Base-by-base conservation (phyloP, 2,113 vertebrate species). In the Meleagris gallopavo region DNA sequence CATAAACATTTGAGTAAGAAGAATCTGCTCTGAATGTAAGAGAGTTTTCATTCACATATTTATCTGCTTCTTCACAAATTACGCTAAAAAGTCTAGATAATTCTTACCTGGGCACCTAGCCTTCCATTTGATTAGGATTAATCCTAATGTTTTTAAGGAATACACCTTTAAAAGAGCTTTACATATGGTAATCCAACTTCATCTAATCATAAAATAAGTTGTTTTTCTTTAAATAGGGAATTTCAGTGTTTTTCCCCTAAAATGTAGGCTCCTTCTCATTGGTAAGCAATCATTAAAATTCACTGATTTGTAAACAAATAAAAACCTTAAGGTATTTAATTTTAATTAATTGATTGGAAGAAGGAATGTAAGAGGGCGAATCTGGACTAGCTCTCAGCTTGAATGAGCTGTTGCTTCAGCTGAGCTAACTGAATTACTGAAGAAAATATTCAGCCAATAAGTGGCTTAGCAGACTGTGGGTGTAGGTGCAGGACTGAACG, bases 401-500 rank as follows among this genome's bases (percentile, higher is more conserved):
- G 1, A 82, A 27, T 29, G 54, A 70, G 54, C 50, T 89, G 55
- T 65, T 86, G 60, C 70, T 81, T 27, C 24, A 69, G n/a, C 43
- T 17, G 52, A 72, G 79, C 43, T 91, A 40, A 18, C 1, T 18
- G 83, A 72, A 19, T 34, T 65, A 46, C 58, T 79, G 71, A 60
- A 69, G 67, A 69, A 72, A 38, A 10, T 57, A 14, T 52, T 69
- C 54, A 54, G 25, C 54, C 72, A 43, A 38, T 48, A 76, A 40
- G 58, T 65, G 32, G 71, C 81, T 90, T 27, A 24, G 21, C 65
- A 64, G 38, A 77, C 1, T 27, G n/a, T 80, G 86, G 66, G 30
- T 55, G 55, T 62, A 41, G 55, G 83, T 50, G 25, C 76, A 81
- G 64, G 93, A 71, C 73, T 55, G 76, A 78, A 45, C 89, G 34